Evolutionary conservation across 2,888 invertebrate genomes (phyloP).

Genomic region (Ophraella communa): DNA sequence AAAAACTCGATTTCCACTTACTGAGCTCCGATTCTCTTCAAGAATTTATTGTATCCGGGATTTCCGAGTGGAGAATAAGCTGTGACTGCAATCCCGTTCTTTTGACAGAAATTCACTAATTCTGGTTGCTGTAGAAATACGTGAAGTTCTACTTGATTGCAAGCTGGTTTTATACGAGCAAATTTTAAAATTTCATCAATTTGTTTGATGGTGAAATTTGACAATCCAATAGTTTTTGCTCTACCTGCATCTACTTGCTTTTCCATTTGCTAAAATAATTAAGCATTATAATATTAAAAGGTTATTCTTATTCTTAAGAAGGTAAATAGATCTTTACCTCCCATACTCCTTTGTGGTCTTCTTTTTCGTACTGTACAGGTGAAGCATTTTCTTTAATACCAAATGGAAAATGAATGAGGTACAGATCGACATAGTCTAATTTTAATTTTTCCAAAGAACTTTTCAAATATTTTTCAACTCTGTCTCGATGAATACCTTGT

Average conservation of each 20-base stretch:
- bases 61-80: constrained; percentile 62
- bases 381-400: neutral
- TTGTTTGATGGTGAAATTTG: constrained; percentile 78
- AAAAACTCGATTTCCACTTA: constrained; percentile 16
- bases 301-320: too few species aligned
- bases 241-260: constrained; percentile 70
- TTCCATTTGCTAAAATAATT: constrained; percentile 63
- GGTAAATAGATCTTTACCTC: too few species aligned
- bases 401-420: constrained; percentile 47
- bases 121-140: constrained; percentile 62
- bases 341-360: constrained; percentile 38
- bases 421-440: constrained; percentile 47
- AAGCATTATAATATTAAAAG: too few species aligned
- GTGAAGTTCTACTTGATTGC: constrained; percentile 71
- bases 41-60: constrained; percentile 53
- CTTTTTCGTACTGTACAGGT: constrained; percentile 48
- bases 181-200: constrained; percentile 67
- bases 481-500: constrained; percentile 65
- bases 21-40: constrained; percentile 9
- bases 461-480: constrained; percentile 43
- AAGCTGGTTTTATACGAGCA: constrained; percentile 67
- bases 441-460: constrained; percentile 43
- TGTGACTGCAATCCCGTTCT: constrained; percentile 59
- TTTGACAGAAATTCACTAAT: constrained; percentile 57
- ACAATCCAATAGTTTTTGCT: constrained; percentile 78